Percentiles rank a stretch among this genome's conserved stretches.
phyloP scores from a whole-genome alignment of 2,113 vertebrate genomes.

The Vulpes vulpes region DNA sequence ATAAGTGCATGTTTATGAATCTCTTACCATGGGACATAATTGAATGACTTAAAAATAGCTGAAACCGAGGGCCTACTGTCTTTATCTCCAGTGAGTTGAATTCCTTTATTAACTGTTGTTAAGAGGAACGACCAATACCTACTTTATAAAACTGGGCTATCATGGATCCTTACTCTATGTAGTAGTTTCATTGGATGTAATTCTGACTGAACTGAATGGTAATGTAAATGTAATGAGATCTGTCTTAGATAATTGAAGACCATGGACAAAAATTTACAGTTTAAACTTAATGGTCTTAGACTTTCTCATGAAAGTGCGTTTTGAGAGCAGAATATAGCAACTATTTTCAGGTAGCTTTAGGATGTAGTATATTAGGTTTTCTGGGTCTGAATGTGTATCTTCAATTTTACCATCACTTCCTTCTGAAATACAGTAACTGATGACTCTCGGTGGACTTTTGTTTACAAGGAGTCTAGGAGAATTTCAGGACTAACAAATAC shows the following conservation, averaged over 20 bases:
- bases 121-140: slow-evolving; percentile 9
- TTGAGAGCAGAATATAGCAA: slow-evolving; percentile 33
- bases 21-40: neutral
- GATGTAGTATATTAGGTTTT: slow-evolving; percentile 31
- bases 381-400: neutral
- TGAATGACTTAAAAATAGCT: slow-evolving; percentile 16
- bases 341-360: slow-evolving; percentile 57
- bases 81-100: slow-evolving; percentile 16
- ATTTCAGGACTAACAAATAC: slow-evolving; percentile 58
- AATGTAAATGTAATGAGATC: slow-evolving; percentile 14
- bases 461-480: slow-evolving; percentile 24
- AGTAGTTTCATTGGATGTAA: neutral
- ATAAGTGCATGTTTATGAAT: neutral
- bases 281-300: slow-evolving; percentile 50
- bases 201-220: slow-evolving; percentile 51
- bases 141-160: slow-evolving; percentile 6
- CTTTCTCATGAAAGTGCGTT: slow-evolving; percentile 14
- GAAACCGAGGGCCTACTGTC: neutral
- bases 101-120: slow-evolving; percentile 52
- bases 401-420: slow-evolving; percentile 57
- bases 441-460: slow-evolving; percentile 40
- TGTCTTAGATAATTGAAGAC: slow-evolving; percentile 51
- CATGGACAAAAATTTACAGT: slow-evolving; percentile 23
- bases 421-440: slow-evolving; percentile 50
- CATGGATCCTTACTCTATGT: slow-evolving; percentile 4